phyloP scores from a whole-genome alignment of 2,888 invertebrate species.

The Lobophora halterata region DNA sequence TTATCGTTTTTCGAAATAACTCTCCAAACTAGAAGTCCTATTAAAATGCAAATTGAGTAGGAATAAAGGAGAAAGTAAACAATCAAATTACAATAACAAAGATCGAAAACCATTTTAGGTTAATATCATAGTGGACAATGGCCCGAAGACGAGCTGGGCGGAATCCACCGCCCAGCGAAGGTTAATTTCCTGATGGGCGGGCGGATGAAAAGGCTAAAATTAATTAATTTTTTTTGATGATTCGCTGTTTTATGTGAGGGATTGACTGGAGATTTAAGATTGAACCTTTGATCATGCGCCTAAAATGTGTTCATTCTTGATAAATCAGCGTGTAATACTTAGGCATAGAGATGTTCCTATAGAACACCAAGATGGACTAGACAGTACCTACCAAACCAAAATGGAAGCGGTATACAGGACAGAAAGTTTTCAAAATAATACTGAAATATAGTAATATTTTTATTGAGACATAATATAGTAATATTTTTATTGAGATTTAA shows the following conservation, averaged over 20 bases:
- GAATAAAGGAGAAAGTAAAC: slow-evolving; percentile 18
- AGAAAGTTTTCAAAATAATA: too few species aligned
- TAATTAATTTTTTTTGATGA: slow-evolving; percentile 27
- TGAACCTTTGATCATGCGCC: too few species aligned
- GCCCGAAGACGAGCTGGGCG: slow-evolving; percentile 10
- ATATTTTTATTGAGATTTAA: too few species aligned
- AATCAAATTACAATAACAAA: slow-evolving; percentile 23
- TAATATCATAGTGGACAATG: slow-evolving; percentile 19
- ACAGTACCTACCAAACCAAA: too few species aligned
- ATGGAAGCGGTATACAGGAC: too few species aligned
- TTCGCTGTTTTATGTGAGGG: slow-evolving; percentile 26
- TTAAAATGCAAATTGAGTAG: slow-evolving; percentile 19
- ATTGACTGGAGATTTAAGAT: slow-evolving; percentile 22
- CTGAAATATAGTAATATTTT: too few species aligned
- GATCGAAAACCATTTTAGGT: slow-evolving; percentile 21
- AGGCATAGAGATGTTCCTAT: too few species aligned
- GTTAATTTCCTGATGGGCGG: slow-evolving; percentile 17
- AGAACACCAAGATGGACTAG: too few species aligned
- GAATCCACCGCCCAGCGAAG: slow-evolving; percentile 3
- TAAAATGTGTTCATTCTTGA: slow-evolving; percentile 18
- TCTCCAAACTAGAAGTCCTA: not conserved
- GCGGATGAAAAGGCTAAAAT: slow-evolving; percentile 19
- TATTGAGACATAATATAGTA: too few species aligned
- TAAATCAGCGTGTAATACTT: too few species aligned
- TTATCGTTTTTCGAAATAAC: not conserved